Evolutionary conservation across 2,888 invertebrate genomes (phyloP).

Genomic region (Athrips mouffetella): DNA sequence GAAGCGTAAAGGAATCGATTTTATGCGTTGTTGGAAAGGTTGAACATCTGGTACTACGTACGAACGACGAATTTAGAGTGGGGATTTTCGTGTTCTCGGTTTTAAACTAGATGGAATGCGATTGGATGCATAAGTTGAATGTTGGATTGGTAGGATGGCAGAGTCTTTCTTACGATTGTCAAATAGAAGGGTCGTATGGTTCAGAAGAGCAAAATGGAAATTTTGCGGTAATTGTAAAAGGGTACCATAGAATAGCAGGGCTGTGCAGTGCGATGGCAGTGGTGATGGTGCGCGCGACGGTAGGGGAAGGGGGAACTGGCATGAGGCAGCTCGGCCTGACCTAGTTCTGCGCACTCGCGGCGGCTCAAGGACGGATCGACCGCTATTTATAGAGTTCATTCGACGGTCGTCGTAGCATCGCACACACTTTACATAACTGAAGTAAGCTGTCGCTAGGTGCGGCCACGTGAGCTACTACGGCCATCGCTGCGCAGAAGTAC

Average conservation of each 20-base stretch:
- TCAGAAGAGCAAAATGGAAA: too few relatives aligned
- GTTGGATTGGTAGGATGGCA: too few relatives aligned
- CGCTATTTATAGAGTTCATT: constrained; percentile 75
- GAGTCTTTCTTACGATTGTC: too few relatives aligned
- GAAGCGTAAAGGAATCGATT: constrained; percentile 33
- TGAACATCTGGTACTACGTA: constrained; percentile 37
- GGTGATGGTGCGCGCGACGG: constrained; percentile 34
- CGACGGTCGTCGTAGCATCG: constrained; percentile 63
- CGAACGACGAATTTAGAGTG: constrained; percentile 1
- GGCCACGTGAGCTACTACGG: constrained; percentile 46
- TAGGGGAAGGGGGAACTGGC: constrained; percentile 41
- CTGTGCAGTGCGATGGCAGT: constrained; percentile 10
- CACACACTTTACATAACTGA: constrained; percentile 71
- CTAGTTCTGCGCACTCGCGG: constrained; percentile 67
- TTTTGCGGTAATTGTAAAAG: too few relatives aligned
- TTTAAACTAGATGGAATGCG: constrained; percentile 13
- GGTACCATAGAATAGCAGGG: too few relatives aligned
- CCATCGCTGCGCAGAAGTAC: constrained; percentile 32
- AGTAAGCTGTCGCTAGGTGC: constrained; percentile 55
- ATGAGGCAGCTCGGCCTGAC: constrained; percentile 64
- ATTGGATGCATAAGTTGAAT: too few relatives aligned
- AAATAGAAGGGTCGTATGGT: too few relatives aligned
- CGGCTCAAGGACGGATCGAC: constrained; percentile 75
- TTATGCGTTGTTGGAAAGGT: constrained; percentile 30
- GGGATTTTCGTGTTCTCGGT: constrained; percentile 4